Evolutionary conservation across 1,140 invertebrate genomes (phyloP).

Genomic region (Apocrypta bakeri): DNA sequence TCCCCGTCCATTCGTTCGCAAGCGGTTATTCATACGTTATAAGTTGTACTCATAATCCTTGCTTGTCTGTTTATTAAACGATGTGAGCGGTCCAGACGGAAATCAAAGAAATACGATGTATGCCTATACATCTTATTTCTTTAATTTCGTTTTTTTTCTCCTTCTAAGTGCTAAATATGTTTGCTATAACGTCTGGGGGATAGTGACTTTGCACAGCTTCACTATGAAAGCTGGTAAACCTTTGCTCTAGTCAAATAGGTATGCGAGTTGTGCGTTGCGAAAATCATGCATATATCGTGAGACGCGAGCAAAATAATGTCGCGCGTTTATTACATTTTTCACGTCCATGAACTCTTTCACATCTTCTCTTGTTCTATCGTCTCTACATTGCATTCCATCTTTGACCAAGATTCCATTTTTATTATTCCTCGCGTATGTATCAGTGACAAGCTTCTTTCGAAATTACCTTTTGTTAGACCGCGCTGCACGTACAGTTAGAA

Average conservation of each 20-base stretch:
- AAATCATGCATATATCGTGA: neutral
- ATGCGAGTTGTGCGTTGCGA: too few species aligned
- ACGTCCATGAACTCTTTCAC: constrained; percentile 38
- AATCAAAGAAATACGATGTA: too few species aligned
- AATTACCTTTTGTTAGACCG: neutral
- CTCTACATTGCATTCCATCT: neutral
- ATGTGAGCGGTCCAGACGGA: too few species aligned
- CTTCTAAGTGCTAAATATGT: too few species aligned
- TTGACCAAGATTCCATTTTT: neutral
- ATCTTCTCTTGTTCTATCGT: neutral
- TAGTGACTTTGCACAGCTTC: too few species aligned
- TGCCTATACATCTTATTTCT: too few species aligned
- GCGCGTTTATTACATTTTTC: constrained; percentile 3
- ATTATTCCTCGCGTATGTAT: neutral
- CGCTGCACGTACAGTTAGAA: too few species aligned
- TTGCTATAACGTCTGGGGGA: too few species aligned
- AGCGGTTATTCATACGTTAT: constrained; percentile 50
- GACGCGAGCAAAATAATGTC: neutral
- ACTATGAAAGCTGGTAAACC: too few species aligned
- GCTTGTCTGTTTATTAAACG: too few species aligned
- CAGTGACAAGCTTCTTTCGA: neutral
- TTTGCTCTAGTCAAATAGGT: too few species aligned
- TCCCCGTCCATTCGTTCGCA: constrained; percentile 46
- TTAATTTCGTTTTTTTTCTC: too few species aligned
- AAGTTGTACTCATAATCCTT: neutral